phyloP scores from a whole-genome alignment of 2,888 invertebrate genomes.

The Panopea generosa region DNA sequence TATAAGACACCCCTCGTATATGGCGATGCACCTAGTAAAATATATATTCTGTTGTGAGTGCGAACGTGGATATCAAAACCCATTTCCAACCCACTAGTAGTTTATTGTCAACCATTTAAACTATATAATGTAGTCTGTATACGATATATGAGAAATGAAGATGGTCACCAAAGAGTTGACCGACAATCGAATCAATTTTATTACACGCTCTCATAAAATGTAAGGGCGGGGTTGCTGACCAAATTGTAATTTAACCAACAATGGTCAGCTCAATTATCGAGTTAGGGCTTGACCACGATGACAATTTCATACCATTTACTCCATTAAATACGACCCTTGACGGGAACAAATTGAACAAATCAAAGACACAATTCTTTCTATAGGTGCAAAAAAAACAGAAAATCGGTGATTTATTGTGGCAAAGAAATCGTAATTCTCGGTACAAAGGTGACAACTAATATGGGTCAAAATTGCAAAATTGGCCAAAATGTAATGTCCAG shows the following conservation, averaged over 20 bases:
- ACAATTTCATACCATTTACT: constrained; percentile 24
- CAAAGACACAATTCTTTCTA: not conserved
- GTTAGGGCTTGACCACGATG: constrained; percentile 20
- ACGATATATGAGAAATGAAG: not conserved
- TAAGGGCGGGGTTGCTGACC: constrained; percentile 31
- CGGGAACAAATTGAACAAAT: constrained; percentile 12
- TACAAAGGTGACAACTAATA: constrained; percentile 8
- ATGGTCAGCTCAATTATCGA: constrained; percentile 42
- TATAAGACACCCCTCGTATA: too few relatives aligned
- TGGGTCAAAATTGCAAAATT: constrained; percentile 19
- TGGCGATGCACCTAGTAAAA: too few relatives aligned
- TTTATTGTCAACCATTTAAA: too few relatives aligned
- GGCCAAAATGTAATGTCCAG: constrained; percentile 12
- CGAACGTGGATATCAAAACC: too few relatives aligned
- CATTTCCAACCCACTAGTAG: too few relatives aligned
- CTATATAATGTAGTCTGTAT: not conserved
- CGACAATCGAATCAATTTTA: constrained; percentile 3
- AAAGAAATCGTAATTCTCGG: not conserved
- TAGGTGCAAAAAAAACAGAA: not conserved
- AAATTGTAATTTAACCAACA: constrained; percentile 31
- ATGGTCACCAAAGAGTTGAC: too few relatives aligned
- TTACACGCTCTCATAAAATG: constrained; percentile 19
- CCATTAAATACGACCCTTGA: constrained; percentile 14
- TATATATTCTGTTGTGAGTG: too few relatives aligned
- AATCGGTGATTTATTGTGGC: constrained; percentile 3